These are phyloP conservation scores for Teleiodes luculella DNA, from an alignment of 2,888 invertebrate genomes.

Conservation along the genomic window DNA sequence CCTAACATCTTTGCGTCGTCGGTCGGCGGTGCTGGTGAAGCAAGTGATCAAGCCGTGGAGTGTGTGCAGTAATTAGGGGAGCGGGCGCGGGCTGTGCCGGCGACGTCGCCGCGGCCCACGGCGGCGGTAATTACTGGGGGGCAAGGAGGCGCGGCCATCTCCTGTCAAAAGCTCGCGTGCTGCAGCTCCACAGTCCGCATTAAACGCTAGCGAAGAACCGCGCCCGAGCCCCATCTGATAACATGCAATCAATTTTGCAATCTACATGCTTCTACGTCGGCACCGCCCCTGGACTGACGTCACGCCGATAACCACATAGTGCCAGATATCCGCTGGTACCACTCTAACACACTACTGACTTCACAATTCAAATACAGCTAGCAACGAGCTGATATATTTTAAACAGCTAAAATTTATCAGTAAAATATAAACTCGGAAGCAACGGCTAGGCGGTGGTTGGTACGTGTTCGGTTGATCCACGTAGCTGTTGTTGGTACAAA, in stretches of 20 bases:
- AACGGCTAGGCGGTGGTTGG: conserved; percentile 5
- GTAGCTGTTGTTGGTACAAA: conserved; percentile 33
- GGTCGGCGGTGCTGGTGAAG: neutral
- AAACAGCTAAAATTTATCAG: neutral
- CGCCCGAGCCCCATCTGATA: conserved; percentile 72
- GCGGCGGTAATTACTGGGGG: conserved; percentile 68
- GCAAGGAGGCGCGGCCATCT: conserved; percentile 62
- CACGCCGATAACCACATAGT: conserved; percentile 68
- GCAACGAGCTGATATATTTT: conserved; percentile 15
- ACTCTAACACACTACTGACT: conserved; percentile 41
- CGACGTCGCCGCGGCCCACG: conserved; percentile 72
- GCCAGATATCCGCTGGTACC: conserved; percentile 71
- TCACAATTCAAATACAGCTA: conserved; percentile 34
- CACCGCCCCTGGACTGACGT: conserved; percentile 73
- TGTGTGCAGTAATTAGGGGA: conserved; percentile 31
- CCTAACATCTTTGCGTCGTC: neutral
- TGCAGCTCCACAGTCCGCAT: conserved; percentile 66
- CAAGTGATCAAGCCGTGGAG: neutral
- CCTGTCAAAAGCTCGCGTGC: conserved; percentile 76
- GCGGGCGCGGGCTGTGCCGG: conserved; percentile 36
- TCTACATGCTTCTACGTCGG: conserved; percentile 75
- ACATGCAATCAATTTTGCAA: conserved; percentile 78
- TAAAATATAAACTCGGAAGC: neutral
- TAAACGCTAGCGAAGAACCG: conserved; percentile 76
- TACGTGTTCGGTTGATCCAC: conserved; percentile 22